phyloP scores from a whole-genome alignment of 2,113 vertebrate genomes.

The Anseranas semipalmata region DNA sequence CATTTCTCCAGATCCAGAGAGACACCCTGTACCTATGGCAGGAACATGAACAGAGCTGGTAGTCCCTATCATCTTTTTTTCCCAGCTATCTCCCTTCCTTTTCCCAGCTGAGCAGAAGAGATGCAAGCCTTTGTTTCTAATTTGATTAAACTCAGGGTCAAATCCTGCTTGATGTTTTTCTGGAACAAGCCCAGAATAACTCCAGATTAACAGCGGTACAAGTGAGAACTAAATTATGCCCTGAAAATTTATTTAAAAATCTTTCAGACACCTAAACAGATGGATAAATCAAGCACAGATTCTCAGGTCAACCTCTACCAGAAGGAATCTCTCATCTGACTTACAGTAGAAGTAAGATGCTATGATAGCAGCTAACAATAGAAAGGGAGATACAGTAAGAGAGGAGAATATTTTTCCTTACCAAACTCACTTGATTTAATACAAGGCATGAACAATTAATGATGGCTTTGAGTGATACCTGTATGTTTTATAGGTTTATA shows the following conservation, averaged over 20 bases:
- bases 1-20: background rate
- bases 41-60: fast-evolving
- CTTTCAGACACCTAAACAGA: conserved; percentile 65
- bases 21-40: background rate
- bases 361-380: conserved; percentile 64
- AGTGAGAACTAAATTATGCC: conserved; percentile 46
- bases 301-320: conserved; percentile 62
- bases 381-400: conserved; percentile 37
- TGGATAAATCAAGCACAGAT: conserved; percentile 64
- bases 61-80: background rate
- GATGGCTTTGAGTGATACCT: conserved; percentile 80
- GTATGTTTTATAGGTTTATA: conserved; percentile 83
- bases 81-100: background rate
- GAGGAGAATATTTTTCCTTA: conserved; percentile 46
- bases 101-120: background rate
- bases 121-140: background rate
- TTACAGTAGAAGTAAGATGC: conserved; percentile 57
- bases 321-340: conserved; percentile 75
- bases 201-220: background rate
- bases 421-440: conserved; percentile 76
- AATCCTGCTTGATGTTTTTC: background rate
- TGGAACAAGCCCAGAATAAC: background rate
- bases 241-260: conserved; percentile 66
- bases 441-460: conserved; percentile 74
- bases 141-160: background rate